A percentile compares a stretch with the other conserved stretches of the same genome.
Conservation (phyloP, 2,888 invertebrate genomes). For the Himalopsyche anomala region DNA sequence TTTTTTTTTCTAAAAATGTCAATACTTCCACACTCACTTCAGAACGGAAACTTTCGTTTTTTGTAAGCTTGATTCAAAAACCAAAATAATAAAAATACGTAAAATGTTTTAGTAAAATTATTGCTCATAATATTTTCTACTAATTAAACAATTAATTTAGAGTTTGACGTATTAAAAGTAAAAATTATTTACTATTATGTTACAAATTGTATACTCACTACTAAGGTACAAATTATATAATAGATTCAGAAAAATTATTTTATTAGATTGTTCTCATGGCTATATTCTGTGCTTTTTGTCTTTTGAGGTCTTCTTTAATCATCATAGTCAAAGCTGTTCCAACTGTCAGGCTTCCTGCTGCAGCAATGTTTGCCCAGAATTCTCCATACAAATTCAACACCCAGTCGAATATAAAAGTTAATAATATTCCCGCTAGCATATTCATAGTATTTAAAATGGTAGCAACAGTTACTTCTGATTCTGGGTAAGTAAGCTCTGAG, state of each 20-base stretch:
- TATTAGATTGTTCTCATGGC: background rate
- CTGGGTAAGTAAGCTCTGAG: conserved; percentile 84
- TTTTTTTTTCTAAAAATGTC: too few relatives aligned
- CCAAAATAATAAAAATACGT: too few relatives aligned
- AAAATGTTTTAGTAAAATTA: too few relatives aligned
- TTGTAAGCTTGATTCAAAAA: too few relatives aligned
- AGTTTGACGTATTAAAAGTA: too few relatives aligned
- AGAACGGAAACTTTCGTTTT: too few relatives aligned
- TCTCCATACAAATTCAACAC: conserved; percentile 69
- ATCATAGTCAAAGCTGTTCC: conserved; percentile 66
- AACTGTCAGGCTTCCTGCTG: conserved; percentile 67
- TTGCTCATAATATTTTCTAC: too few relatives aligned
- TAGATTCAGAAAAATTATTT: background rate
- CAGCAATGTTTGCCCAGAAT: conserved; percentile 69
- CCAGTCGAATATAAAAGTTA: conserved; percentile 69
- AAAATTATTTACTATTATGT: too few relatives aligned
- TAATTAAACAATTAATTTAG: too few relatives aligned
- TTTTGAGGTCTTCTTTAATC: conserved; percentile 54
- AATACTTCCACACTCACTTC: too few relatives aligned
- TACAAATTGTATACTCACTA: too few relatives aligned
- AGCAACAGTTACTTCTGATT: conserved; percentile 82
- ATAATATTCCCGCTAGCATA: conserved; percentile 69
- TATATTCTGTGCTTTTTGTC: conserved; percentile 50
- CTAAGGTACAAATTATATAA: too few relatives aligned
- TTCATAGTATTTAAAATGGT: conserved; percentile 81